Base-by-base conservation (phyloP, 2,797 vertebrate genomes). In the Micrastur ruficollis region DNA sequence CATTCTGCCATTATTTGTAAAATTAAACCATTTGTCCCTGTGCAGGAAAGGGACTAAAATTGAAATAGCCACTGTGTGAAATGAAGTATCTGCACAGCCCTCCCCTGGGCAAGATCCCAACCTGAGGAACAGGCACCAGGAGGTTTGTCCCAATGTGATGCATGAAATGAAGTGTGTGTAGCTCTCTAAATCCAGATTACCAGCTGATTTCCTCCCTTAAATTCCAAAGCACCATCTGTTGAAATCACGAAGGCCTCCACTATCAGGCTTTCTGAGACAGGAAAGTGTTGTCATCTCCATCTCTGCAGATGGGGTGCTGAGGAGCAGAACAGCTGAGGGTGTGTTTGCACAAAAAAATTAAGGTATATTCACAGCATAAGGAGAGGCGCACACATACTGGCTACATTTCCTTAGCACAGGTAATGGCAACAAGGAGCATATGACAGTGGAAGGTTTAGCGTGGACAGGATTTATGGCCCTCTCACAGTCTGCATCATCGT, bases 221-320 rank as follows among this genome's bases (percentile, higher is more conserved):
- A 94, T 95, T 97, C 74, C 62, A 89, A 93, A 47, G n/a, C 38
- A 92, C 89, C 95, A 97, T 95, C 95, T 97, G 86, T 66, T 93
- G 84, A 91, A 96, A 93, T 87, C 78, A 94, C 14, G 21, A 93
- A 92, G 90, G 21, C 73, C 67, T 90, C 63, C 50, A 84, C 61
- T 87, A 63, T 59, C 89, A 93, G 50, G 32, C 34, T 92, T 1
- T 79, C 74, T 59, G 83, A 86, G 47, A 71, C 63, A 36, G 83
- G 59, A 73, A 93, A 89, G 81, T 49, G 73, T 86, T 95, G 83
- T 82, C 74, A 67, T 95, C 90, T 93, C 59, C 71, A 62, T 81
- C 59, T 89, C 63, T 72, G 59, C 95, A 96, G 84, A 95, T 81
- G 84, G 89, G 63, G 36, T 93, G 52, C 50, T 49, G 62, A 91